These are phyloP conservation scores for Corbicula japonica DNA, from an alignment of 2,888 invertebrate genomes.

Conservation along the genomic window DNA sequence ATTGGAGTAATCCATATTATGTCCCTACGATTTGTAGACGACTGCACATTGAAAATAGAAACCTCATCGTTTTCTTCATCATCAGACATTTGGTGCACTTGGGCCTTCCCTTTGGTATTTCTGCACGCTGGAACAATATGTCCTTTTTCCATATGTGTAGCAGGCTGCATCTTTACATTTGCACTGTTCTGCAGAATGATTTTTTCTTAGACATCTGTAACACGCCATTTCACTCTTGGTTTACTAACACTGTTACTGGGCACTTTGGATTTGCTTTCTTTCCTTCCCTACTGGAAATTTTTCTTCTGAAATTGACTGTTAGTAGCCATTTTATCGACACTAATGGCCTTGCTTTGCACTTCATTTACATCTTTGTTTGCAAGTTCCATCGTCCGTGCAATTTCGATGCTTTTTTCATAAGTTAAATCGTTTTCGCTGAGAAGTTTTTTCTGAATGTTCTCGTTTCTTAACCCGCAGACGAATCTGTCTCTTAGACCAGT, in stretches of 20 bases:
- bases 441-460: conserved; percentile 29
- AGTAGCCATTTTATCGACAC: neutral
- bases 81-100: neutral
- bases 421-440: conserved; percentile 17
- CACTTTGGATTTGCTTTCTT: no score
- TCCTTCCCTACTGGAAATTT: no score
- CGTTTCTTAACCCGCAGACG: conserved; percentile 26
- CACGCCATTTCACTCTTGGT: neutral
- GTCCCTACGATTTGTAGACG: neutral
- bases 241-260: neutral
- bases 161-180: neutral
- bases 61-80: neutral
- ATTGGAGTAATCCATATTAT: neutral
- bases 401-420: conserved; percentile 3
- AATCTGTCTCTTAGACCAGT: conserved; percentile 33
- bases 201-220: neutral
- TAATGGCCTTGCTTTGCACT: neutral
- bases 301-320: neutral
- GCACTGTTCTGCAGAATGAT: neutral
- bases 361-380: conserved; percentile 22
- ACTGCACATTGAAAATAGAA: neutral
- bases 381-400: conserved; percentile 16
- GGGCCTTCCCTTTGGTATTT: neutral
- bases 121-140: neutral
- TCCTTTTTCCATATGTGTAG: neutral